These are phyloP conservation scores for Sebastes paucispinis DNA, from an alignment of 2,797 vertebrate species.

Conservation along the genomic window DNA sequence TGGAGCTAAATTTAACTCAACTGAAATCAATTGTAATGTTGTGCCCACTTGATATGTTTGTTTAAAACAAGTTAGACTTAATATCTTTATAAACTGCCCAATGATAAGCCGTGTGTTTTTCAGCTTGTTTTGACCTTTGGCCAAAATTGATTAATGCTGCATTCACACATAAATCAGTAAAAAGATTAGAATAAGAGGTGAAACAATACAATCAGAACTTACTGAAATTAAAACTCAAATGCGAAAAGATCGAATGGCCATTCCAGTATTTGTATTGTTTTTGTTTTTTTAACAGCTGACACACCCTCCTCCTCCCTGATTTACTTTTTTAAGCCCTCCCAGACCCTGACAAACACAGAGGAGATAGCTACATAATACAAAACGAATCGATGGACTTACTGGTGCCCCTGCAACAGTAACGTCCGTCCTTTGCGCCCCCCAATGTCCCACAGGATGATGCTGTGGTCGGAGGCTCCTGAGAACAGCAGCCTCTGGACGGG, in stretches of 20 bases:
- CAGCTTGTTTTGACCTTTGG: neutral
- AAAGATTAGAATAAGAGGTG: neutral
- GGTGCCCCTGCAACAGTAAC: constrained; percentile 93
- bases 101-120: neutral
- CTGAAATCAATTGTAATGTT: neutral
- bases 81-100: neutral
- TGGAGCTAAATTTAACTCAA: neutral
- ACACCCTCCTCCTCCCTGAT: too few relatives aligned
- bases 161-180: neutral
- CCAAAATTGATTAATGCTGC: neutral
- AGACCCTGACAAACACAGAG: neutral
- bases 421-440: constrained; percentile 95
- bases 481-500: constrained; percentile 94
- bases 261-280: neutral
- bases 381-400: constrained; percentile 79
- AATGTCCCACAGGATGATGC: constrained; percentile 99
- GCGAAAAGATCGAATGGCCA: neutral
- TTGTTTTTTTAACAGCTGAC: neutral
- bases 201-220: neutral
- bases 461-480: constrained; percentile 96
- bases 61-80: neutral
- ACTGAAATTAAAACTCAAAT: neutral
- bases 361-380: neutral
- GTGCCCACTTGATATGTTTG: neutral
- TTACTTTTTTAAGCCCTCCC: neutral